phyloP scores from a whole-genome alignment of 2,113 vertebrate genomes.

The Accipiter virgatus region DNA sequence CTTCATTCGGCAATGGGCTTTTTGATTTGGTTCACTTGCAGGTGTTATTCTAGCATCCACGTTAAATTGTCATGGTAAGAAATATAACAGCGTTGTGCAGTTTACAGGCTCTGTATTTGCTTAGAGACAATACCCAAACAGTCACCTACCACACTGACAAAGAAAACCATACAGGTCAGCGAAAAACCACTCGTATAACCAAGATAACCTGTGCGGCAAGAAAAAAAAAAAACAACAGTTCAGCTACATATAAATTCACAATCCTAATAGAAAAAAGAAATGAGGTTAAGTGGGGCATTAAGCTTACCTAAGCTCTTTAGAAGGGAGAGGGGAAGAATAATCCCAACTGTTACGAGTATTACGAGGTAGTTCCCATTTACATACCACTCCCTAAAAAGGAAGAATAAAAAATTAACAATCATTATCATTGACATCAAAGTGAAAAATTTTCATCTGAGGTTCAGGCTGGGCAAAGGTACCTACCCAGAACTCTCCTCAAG shows the following conservation, averaged over 20 bases:
- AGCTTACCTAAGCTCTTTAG: slow-evolving; percentile 92
- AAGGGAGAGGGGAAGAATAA: slow-evolving; percentile 93
- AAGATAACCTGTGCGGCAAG: slow-evolving; percentile 85
- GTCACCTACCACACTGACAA: slow-evolving; percentile 89
- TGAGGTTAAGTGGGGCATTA: neutral
- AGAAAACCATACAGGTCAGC: slow-evolving; percentile 96
- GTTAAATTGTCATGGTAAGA: neutral
- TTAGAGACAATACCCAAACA: neutral
- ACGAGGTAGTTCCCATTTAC: slow-evolving; percentile 94
- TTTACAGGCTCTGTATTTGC: neutral
- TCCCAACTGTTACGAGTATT: slow-evolving; percentile 86
- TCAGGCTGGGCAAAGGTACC: neutral
- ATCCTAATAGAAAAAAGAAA: neutral
- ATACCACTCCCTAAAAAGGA: slow-evolving; percentile 89
- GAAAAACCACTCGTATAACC: slow-evolving; percentile 98
- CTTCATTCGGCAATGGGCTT: neutral
- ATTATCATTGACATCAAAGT: neutral
- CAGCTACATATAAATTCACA: neutral
- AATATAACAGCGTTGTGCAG: neutral
- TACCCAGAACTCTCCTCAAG: slow-evolving; percentile 90
- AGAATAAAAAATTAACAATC: neutral
- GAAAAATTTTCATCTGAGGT: neutral
- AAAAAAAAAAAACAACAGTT: slow-evolving; percentile 29
- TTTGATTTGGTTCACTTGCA: neutral
- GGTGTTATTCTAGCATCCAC: neutral